phyloP scores from a whole-genome alignment of 2,113 vertebrate genomes.

The Clarias gariepinus region DNA sequence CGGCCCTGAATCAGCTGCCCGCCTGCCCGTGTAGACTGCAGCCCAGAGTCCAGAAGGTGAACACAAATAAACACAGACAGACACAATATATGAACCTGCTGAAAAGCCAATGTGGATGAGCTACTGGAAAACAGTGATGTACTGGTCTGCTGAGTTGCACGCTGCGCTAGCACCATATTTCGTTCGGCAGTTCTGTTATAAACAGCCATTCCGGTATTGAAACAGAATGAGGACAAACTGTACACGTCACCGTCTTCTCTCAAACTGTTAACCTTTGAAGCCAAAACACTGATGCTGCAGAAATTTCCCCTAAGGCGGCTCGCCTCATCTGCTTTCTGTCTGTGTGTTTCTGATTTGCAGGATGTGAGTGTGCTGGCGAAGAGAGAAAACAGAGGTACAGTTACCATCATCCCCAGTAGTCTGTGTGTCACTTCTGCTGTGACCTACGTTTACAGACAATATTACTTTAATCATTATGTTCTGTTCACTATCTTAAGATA shows the following conservation, averaged over 20 bases:
- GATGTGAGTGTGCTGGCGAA: conserved; percentile 82
- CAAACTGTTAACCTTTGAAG: neutral
- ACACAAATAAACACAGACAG: neutral
- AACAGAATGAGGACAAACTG: neutral
- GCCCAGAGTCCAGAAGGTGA: conserved; percentile 90
- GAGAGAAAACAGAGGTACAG: conserved; percentile 88
- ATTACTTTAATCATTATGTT: neutral
- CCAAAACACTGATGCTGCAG: neutral
- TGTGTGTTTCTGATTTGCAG: conserved; percentile 64
- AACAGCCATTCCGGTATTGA: conserved; percentile 1
- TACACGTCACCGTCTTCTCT: neutral
- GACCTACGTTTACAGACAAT: neutral
- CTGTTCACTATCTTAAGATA: neutral
- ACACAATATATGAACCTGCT: neutral
- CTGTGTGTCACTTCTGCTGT: neutral
- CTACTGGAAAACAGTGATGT: neutral
- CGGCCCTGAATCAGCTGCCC: conserved; percentile 88
- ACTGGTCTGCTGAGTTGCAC: neutral
- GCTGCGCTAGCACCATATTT: neutral
- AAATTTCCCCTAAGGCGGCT: neutral
- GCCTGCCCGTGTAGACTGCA: conserved; percentile 92
- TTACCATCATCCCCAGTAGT: neutral
- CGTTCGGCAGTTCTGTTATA: neutral
- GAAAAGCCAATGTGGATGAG: neutral
- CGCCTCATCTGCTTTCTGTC: conserved; percentile 21